These are phyloP conservation scores for Clarias batrachus DNA, from an alignment of 2,113 vertebrate species.

Conservation along the genomic window DNA sequence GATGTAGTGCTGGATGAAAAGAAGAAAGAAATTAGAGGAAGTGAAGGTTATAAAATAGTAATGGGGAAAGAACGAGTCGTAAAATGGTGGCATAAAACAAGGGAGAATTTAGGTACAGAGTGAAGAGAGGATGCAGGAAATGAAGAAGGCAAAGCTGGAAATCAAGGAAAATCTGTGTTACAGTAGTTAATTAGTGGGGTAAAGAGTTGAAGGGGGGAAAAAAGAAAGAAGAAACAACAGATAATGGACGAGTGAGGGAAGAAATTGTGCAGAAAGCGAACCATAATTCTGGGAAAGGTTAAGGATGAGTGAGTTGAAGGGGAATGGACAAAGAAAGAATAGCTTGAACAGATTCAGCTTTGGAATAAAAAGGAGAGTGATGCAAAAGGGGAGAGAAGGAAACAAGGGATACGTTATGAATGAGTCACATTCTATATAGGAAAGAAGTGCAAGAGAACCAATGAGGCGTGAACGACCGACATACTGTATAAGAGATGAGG, in stretches of 20 bases:
- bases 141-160: not conserved
- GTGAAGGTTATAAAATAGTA: not conserved
- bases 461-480: not conserved
- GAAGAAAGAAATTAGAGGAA: no score
- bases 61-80: not conserved
- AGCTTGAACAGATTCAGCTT: not conserved
- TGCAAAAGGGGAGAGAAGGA: not conserved
- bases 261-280: not conserved
- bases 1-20: not conserved
- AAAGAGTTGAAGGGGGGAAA: not conserved
- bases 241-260: not conserved
- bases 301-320: not conserved
- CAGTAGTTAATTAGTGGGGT: no score
- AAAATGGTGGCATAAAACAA: not conserved
- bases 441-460: not conserved
- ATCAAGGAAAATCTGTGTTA: not conserved
- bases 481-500: not conserved
- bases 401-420: not conserved
- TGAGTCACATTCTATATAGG: not conserved
- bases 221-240: not conserved
- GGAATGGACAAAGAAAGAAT: not conserved
- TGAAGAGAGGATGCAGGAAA: not conserved
- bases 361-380: not conserved
- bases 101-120: not conserved
- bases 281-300: not conserved